phyloP scores from a whole-genome alignment of 2,797 vertebrate species.

The Microchirus variegatus region DNA sequence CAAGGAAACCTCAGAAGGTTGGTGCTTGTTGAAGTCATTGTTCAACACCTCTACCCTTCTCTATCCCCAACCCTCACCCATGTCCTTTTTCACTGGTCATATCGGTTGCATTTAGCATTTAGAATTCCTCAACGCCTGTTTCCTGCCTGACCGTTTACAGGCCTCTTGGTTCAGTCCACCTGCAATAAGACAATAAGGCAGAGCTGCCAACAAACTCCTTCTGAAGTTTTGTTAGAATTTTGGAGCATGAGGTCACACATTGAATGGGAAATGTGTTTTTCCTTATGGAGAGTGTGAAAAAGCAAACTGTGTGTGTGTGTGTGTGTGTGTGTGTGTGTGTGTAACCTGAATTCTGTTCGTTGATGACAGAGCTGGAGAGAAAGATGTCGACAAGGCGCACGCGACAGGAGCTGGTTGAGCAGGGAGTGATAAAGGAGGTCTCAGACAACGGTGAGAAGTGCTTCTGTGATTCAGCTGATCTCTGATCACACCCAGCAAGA shows the following conservation, averaged over 20 bases:
- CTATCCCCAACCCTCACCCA: background rate
- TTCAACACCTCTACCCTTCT: background rate
- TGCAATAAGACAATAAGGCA: constrained; percentile 16
- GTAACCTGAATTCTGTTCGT: constrained; percentile 51
- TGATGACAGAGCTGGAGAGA: constrained; percentile 92
- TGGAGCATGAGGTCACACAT: constrained; percentile 6
- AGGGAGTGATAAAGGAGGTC: constrained; percentile 95
- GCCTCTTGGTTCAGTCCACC: constrained; percentile 8
- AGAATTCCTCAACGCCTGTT: constrained; percentile 30
- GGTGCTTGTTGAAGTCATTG: constrained; percentile 26
- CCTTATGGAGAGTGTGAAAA: background rate
- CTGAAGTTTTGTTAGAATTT: constrained; percentile 16
- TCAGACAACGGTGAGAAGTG: constrained; percentile 88
- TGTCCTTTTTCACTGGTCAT: background rate
- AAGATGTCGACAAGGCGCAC: constrained; percentile 98
- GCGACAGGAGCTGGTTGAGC: constrained; percentile 96
- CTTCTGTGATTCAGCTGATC: constrained; percentile 51
- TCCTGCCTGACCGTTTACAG: constrained; percentile 8
- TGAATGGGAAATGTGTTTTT: background rate
- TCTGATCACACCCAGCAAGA: constrained; percentile 48
- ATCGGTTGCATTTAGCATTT: constrained; percentile 38
- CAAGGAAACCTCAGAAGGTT: constrained; percentile 98
- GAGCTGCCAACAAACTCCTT: constrained; percentile 23
- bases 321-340: constrained; percentile 3
- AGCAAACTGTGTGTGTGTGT: constrained; percentile 1